Evolutionary conservation across 2,797 vertebrate genomes (phyloP).

Genomic region (Gallinago nigripennis): DNA sequence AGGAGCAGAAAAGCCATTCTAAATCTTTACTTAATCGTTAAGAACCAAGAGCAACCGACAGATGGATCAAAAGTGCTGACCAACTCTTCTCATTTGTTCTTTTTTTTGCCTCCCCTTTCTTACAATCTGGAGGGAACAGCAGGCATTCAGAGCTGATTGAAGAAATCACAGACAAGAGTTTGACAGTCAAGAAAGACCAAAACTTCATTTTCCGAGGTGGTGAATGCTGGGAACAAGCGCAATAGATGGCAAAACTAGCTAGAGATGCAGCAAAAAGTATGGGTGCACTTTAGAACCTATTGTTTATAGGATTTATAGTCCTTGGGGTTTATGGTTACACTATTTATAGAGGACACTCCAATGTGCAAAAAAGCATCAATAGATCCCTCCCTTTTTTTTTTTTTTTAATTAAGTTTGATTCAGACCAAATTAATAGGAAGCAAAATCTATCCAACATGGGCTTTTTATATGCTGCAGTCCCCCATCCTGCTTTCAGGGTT

Average conservation of each 20-base stretch:
- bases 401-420: not conserved
- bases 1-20: not conserved
- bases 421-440: not conserved
- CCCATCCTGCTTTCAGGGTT: not conserved
- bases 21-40: not conserved
- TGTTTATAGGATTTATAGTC: not conserved
- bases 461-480: not conserved
- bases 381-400: not conserved
- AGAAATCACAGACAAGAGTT: not conserved
- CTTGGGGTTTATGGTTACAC: not conserved
- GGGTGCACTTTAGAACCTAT: not conserved
- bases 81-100: not conserved
- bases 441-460: not conserved
- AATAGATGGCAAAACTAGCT: not conserved
- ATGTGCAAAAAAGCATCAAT: not conserved
- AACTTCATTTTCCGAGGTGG: not conserved
- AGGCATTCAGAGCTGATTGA: not conserved
- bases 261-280: not conserved
- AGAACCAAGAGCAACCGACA: not conserved
- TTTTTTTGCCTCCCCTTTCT: not conserved
- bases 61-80: not conserved
- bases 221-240: not conserved
- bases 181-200: not conserved
- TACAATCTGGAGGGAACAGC: not conserved
- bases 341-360: not conserved